phyloP scores from a whole-genome alignment of 2,113 vertebrate species.

The Paraplagusia blochii region DNA sequence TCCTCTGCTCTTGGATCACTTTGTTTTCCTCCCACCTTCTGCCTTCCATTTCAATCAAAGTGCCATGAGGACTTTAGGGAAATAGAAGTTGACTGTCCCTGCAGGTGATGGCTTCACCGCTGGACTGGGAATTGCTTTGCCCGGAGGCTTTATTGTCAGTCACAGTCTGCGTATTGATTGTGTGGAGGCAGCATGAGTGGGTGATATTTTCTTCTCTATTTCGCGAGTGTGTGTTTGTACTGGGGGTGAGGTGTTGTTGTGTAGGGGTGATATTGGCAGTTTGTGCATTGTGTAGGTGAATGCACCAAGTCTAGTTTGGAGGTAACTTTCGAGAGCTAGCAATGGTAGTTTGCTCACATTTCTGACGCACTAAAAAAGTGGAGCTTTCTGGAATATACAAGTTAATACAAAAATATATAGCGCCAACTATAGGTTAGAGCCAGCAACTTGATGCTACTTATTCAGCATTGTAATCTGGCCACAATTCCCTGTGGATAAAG shows the following conservation, averaged over 20 bases:
- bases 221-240: slow-evolving; percentile 14
- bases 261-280: slow-evolving; percentile 47
- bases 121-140: slow-evolving; percentile 41
- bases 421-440: no score
- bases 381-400: slow-evolving; percentile 49
- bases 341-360: slow-evolving; percentile 11
- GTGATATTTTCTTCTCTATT: slow-evolving; percentile 1
- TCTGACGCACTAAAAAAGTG: not conserved
- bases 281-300: slow-evolving; percentile 58
- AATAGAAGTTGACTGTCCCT: slow-evolving; percentile 49
- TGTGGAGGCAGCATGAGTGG: slow-evolving; percentile 38
- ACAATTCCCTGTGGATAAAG: no score
- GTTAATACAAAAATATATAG: slow-evolving; percentile 18
- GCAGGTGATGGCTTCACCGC: slow-evolving; percentile 52
- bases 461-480: no score
- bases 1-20: slow-evolving; percentile 42
- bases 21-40: slow-evolving; percentile 19
- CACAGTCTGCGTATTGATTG: slow-evolving; percentile 59
- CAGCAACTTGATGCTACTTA: no score
- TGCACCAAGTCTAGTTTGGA: slow-evolving; percentile 47
- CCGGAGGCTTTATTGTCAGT: slow-evolving; percentile 55
- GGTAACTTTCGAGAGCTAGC: slow-evolving; percentile 51
- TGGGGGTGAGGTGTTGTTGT: not conserved
- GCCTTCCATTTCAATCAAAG: slow-evolving; percentile 21
- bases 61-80: slow-evolving; percentile 40